phyloP scores from a whole-genome alignment of 2,113 vertebrate genomes.

The Platanista minor region DNA sequence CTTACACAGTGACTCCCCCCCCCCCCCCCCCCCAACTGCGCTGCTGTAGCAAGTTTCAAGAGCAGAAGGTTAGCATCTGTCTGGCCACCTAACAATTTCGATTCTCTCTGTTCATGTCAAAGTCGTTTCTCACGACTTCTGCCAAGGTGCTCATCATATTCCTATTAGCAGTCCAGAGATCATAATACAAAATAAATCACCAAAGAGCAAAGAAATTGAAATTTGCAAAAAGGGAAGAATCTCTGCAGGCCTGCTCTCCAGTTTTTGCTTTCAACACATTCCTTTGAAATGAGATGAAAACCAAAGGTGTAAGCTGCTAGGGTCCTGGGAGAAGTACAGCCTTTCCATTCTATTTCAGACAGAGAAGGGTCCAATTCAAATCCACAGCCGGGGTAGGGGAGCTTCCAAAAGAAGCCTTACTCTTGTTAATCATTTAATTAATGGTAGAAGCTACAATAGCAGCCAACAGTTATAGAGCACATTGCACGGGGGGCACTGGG shows the following conservation, averaged over 20 bases:
- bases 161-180: conserved; percentile 54
- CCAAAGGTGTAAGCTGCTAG: conserved; percentile 55
- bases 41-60: neutral
- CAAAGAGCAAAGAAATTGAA: conserved; percentile 67
- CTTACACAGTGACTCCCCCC: neutral
- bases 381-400: neutral
- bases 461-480: neutral
- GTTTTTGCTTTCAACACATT: conserved; percentile 75
- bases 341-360: neutral
- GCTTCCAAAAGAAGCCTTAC: neutral
- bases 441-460: neutral
- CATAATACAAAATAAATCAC: conserved; percentile 73
- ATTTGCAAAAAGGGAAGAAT: neutral
- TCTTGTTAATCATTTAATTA: neutral
- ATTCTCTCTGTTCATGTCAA: conserved; percentile 40
- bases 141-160: conserved; percentile 71
- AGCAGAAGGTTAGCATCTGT: neutral
- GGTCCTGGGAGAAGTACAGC: neutral
- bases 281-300: conserved; percentile 58
- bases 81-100: neutral
- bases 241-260: conserved; percentile 61
- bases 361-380: neutral
- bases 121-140: conserved; percentile 35
- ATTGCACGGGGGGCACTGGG: neutral
- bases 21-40: neutral